phyloP scores from a whole-genome alignment of 2,797 vertebrate genomes.

The Sylvia borin region DNA sequence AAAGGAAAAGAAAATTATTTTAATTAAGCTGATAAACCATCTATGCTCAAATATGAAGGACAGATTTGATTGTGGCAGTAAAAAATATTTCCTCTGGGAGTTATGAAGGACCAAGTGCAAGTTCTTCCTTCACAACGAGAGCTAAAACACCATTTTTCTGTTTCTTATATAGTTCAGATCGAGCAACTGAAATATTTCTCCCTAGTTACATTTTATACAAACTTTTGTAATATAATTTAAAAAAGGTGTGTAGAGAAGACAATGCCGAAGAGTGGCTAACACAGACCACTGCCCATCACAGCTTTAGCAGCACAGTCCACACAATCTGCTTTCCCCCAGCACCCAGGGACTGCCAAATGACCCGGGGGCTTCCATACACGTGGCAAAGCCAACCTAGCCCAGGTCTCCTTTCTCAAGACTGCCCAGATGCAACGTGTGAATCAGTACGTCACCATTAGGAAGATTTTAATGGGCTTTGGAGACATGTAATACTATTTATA shows the following conservation, averaged over 20 bases:
- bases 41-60: neutral
- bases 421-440: neutral
- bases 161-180: neutral
- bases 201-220: neutral
- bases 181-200: neutral
- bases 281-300: neutral
- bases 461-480: slow-evolving; percentile 71
- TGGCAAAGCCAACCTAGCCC: neutral
- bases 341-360: neutral
- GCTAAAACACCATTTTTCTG: neutral
- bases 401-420: neutral
- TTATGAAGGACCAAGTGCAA: neutral
- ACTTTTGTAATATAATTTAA: neutral
- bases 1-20: neutral
- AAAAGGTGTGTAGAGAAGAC: neutral
- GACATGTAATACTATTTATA: slow-evolving; percentile 72
- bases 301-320: neutral
- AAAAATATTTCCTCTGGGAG: neutral
- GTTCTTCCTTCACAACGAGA: neutral
- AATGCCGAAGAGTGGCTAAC: neutral
- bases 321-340: neutral
- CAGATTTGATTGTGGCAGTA: neutral
- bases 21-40: neutral
- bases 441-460: slow-evolving; percentile 13
- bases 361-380: rapidly evolving